Conservation (phyloP, 2,797 vertebrate species). For the Anguilla megastoma region DNA sequence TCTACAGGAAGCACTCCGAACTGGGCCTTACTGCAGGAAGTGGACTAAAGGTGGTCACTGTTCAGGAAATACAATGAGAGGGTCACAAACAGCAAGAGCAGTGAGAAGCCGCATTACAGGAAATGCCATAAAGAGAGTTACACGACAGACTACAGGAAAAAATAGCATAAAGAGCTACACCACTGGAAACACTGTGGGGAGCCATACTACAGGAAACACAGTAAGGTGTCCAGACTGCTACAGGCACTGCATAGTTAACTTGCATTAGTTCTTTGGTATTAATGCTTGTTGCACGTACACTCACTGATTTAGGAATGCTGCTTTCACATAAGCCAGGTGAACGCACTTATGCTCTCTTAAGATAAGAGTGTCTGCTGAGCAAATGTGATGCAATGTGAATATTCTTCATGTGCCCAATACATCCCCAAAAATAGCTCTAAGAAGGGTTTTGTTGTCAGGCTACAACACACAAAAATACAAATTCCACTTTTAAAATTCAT, state of each 20-base stretch:
- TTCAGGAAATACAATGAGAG: not conserved
- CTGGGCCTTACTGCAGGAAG: too few relatives aligned
- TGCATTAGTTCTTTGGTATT: too few relatives aligned
- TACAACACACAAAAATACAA: not conserved
- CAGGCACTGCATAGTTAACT: too few relatives aligned
- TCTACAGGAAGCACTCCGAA: too few relatives aligned
- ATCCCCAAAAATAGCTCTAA: not conserved
- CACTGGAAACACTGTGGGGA: not conserved
- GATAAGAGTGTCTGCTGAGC: not conserved
- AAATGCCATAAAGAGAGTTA: not conserved
- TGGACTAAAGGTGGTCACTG: too few relatives aligned
- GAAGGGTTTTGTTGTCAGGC: not conserved
- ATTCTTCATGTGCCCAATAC: not conserved
- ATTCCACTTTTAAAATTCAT: not conserved
- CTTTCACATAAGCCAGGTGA: not conserved
- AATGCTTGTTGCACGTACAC: not conserved
- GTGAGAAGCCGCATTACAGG: not conserved
- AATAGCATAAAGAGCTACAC: not conserved
- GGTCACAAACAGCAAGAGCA: not conserved
- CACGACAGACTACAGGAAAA: not conserved
- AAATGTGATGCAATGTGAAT: not conserved
- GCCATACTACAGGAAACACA: slow-evolving; percentile 1
- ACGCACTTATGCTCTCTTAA: not conserved
- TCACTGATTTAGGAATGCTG: not conserved
- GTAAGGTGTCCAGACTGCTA: not conserved